phyloP scores from a whole-genome alignment of 2,888 invertebrate genomes.

The Clostera curtula region DNA sequence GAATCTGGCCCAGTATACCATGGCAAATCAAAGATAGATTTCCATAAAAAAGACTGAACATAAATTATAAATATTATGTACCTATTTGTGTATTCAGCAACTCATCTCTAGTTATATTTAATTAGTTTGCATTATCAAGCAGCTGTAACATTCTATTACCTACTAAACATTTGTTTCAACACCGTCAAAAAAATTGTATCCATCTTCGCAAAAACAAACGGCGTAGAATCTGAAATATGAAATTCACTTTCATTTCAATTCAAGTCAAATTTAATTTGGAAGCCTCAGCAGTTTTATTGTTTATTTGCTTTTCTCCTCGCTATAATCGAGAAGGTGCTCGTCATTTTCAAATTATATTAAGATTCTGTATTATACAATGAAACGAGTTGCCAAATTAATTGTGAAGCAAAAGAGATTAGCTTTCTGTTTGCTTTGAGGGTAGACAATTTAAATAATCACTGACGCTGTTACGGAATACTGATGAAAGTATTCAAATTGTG shows the following conservation, averaged over 20 bases:
- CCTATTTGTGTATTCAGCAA: too few species aligned
- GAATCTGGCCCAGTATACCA: too few species aligned
- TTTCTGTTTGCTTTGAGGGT: conserved; percentile 48
- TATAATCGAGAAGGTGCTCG: conserved; percentile 22
- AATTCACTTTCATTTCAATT: conserved; percentile 7
- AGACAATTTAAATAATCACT: conserved; percentile 57
- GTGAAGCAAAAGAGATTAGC: conserved; percentile 50
- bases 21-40: too few species aligned
- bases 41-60: too few species aligned
- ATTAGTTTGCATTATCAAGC: too few species aligned
- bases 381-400: conserved; percentile 45
- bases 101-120: too few species aligned
- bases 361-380: conserved; percentile 26
- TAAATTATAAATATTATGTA: too few species aligned
- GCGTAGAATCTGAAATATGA: background rate
- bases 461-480: conserved; percentile 45
- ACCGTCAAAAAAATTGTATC: too few species aligned
- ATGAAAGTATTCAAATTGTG: conserved; percentile 55
- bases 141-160: too few species aligned
- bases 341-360: conserved; percentile 26
- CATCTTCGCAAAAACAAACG: background rate
- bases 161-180: too few species aligned
- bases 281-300: conserved; percentile 11
- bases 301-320: conserved; percentile 15
- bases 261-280: conserved; percentile 11